Evolutionary conservation across 2,113 vertebrate genomes (phyloP).

Genomic region (Alethe castanea): DNA sequence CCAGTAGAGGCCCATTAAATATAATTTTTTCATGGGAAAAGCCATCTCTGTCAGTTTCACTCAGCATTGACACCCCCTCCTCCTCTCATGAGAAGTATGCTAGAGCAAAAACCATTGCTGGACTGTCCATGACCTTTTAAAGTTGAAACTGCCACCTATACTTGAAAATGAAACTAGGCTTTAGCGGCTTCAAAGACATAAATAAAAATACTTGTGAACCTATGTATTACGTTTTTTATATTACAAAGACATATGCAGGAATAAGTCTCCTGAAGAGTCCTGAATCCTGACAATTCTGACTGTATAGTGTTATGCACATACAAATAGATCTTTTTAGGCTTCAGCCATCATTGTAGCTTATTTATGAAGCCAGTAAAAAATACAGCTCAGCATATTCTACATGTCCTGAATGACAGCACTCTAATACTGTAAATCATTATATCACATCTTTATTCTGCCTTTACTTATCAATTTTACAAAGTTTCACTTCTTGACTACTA

Average conservation of each 20-base stretch:
- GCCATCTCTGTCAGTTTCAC: neutral
- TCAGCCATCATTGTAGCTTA: neutral
- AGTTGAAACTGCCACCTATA: neutral
- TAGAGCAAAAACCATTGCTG: neutral
- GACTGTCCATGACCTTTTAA: neutral
- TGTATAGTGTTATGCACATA: neutral
- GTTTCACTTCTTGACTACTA: neutral
- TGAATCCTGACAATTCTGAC: rapidly evolving
- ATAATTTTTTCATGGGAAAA: neutral
- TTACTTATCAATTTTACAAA: neutral
- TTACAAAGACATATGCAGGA: neutral
- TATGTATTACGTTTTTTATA: neutral
- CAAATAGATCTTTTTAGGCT: neutral
- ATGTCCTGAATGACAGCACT: neutral
- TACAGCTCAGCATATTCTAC: neutral
- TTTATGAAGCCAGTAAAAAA: neutral
- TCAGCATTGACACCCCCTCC: neutral
- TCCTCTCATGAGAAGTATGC: neutral
- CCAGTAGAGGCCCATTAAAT: neutral
- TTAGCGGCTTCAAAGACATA: neutral
- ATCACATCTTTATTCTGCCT: neutral
- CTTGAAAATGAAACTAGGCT: neutral
- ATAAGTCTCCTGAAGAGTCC: neutral
- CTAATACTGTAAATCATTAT: neutral
- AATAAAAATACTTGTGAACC: neutral